These are phyloP conservation scores for Chironomus striatipennis DNA, from an alignment of 1,140 invertebrate species.

Conservation along the genomic window DNA sequence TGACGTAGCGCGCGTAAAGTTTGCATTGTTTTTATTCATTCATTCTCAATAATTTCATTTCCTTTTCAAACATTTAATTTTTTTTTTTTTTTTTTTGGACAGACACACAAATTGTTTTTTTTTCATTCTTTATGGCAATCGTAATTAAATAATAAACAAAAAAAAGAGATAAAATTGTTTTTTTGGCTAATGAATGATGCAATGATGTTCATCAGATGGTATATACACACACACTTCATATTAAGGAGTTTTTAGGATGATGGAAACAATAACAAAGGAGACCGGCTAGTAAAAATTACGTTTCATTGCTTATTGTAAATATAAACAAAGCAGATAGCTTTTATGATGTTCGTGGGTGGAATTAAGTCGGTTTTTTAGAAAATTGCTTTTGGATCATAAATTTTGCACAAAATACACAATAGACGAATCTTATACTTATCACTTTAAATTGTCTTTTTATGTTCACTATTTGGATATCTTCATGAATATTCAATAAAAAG, in stretches of 20 bases:
- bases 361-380: neutral
- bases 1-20: neutral
- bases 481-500: no score
- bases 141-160: neutral
- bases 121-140: no score
- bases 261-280: neutral
- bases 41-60: neutral
- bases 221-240: no score
- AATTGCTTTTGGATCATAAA: neutral
- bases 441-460: no score
- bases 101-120: neutral
- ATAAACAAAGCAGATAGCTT: constrained; percentile 4
- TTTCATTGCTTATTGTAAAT: neutral
- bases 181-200: neutral
- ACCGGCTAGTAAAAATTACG: neutral
- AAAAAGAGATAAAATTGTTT: neutral
- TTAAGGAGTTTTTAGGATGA: no score
- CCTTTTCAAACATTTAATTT: neutral
- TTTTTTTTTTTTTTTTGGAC: neutral
- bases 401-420: no score
- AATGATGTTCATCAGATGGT: neutral
- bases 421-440: no score
- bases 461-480: no score
- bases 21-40: neutral
- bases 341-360: neutral